A percentile compares a stretch with the other conserved stretches of the same genome.
phyloP scores from a whole-genome alignment of 2,888 invertebrate species.

The Tetramorium bicarinatum region DNA sequence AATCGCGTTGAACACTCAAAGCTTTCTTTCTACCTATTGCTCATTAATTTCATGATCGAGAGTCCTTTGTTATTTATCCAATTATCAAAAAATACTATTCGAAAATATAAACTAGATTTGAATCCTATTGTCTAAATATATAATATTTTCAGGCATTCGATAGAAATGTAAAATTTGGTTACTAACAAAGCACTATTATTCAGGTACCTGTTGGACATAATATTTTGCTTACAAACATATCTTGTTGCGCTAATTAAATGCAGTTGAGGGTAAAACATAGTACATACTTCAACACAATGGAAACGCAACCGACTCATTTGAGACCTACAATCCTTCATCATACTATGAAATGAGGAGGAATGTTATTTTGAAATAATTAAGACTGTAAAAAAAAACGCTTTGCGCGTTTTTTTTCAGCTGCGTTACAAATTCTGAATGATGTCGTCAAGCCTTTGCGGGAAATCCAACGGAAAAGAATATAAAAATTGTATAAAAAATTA shows the following conservation, averaged over 20 bases:
- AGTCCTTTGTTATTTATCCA: no score
- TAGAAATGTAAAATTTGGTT: neutral
- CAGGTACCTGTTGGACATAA: slow-evolving; percentile 15
- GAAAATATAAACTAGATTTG: neutral
- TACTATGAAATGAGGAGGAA: neutral
- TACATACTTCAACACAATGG: slow-evolving; percentile 5
- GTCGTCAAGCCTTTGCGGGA: neutral
- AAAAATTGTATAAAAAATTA: slow-evolving; percentile 8
- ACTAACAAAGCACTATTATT: slow-evolving; percentile 8
- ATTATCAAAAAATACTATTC: neutral
- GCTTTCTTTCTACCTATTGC: no score
- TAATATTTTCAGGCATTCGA: neutral
- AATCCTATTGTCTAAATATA: neutral
- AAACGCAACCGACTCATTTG: slow-evolving; percentile 23
- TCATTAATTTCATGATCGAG: no score
- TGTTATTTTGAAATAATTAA: slow-evolving; percentile 18
- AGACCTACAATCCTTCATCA: slow-evolving; percentile 13
- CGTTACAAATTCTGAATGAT: slow-evolving; percentile 14
- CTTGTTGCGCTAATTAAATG: slow-evolving; percentile 36
- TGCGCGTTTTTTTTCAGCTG: slow-evolving; percentile 1
- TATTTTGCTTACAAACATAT: slow-evolving; percentile 36
- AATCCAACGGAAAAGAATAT: neutral
- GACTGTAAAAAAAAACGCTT: neutral
- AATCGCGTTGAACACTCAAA: no score
- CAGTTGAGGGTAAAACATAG: slow-evolving; percentile 15